These are phyloP conservation scores for Hypotaenidia okinawae DNA, from an alignment of 2,797 vertebrate species.

Conservation along the genomic window DNA sequence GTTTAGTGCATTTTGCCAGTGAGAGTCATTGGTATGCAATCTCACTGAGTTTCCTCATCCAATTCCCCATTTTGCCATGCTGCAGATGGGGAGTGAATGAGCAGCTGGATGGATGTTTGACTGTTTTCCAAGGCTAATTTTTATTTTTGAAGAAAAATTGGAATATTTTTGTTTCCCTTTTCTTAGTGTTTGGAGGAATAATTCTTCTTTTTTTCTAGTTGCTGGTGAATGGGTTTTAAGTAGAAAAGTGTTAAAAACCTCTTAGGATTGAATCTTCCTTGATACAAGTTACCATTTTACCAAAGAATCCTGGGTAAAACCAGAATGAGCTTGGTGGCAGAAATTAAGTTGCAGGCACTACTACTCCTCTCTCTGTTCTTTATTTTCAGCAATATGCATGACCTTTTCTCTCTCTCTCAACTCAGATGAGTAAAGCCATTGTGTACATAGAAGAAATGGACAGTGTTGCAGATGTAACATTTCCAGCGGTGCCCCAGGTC, in stretches of 20 bases:
- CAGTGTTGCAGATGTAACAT: slow-evolving; percentile 87
- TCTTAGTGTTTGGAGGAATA: neutral
- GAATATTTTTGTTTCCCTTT: neutral
- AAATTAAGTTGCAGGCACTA: neutral
- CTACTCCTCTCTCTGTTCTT: neutral
- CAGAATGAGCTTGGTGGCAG: neutral
- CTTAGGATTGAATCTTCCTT: neutral
- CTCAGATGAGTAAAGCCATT: slow-evolving; percentile 87
- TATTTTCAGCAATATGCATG: neutral
- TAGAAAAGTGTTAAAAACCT: neutral
- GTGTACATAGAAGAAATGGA: slow-evolving; percentile 92
- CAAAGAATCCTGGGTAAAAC: neutral
- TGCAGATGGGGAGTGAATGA: neutral
- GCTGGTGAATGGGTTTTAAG: neutral
- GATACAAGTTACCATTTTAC: neutral
- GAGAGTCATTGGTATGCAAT: neutral
- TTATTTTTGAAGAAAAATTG: neutral
- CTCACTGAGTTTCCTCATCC: neutral
- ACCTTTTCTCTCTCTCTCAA: neutral
- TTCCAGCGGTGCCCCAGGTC: slow-evolving; percentile 87
- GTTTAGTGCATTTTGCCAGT: neutral
- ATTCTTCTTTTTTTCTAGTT: neutral
- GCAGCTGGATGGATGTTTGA: neutral
- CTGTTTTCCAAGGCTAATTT: neutral
- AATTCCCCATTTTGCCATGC: neutral